Evolutionary conservation across 2,113 vertebrate species (phyloP).

Genomic region (Grammatotria lemairii): DNA sequence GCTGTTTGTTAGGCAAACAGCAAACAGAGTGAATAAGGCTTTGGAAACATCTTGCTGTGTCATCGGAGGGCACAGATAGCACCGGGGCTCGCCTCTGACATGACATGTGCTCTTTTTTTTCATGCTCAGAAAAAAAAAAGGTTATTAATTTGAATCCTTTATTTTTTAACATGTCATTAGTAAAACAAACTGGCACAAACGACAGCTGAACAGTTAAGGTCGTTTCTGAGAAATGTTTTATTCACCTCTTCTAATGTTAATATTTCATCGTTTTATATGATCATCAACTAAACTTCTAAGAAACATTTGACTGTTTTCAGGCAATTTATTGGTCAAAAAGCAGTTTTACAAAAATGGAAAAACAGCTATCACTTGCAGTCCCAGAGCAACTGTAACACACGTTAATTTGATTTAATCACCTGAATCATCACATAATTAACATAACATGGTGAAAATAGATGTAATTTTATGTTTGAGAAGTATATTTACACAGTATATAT

Average conservation of each 20-base stretch:
- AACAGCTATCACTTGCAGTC: background rate
- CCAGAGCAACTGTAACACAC: background rate
- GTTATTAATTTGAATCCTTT: background rate
- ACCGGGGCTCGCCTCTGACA: background rate
- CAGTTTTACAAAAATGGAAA: background rate
- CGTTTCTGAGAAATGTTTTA: background rate
- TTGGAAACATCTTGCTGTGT: background rate
- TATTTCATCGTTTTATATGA: background rate
- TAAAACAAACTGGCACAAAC: background rate
- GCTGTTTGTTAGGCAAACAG: conserved; percentile 44
- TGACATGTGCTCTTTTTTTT: background rate
- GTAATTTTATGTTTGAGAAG: background rate
- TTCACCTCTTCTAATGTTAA: background rate
- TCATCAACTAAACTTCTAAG: background rate
- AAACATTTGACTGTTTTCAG: background rate
- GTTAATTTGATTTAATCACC: background rate
- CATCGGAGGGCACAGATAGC: background rate
- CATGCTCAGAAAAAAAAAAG: background rate
- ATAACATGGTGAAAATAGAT: background rate
- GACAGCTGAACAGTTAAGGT: background rate
- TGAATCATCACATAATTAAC: background rate
- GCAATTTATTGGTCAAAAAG: background rate
- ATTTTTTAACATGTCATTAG: background rate
- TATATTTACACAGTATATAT: background rate
- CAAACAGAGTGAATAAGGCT: conserved; percentile 20